These are phyloP conservation scores for Pseudomyrmex cubaensis DNA, from an alignment of 1,140 invertebrate genomes.

Conservation along the genomic window DNA sequence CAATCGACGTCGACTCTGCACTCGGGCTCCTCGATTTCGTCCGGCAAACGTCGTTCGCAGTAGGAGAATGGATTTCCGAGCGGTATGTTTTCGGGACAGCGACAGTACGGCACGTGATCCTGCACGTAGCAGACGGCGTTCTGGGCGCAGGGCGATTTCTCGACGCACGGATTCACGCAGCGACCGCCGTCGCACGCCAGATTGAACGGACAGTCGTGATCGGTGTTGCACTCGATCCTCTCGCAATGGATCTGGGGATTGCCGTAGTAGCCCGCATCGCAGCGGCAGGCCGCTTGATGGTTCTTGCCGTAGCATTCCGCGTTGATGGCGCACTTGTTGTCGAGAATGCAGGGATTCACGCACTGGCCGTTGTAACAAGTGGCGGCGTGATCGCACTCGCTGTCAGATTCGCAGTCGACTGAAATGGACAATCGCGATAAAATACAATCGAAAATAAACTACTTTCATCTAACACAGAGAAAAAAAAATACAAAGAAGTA, in stretches of 20 bases:
- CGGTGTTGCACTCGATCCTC: conserved; percentile 91
- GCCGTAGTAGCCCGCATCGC: conserved; percentile 89
- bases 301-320: conserved; percentile 92
- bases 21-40: conserved; percentile 87
- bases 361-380: conserved; percentile 94
- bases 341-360: conserved; percentile 91
- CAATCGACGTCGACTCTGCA: conserved; percentile 93
- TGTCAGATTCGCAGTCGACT: conserved; percentile 93
- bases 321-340: conserved; percentile 92
- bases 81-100: conserved; percentile 91
- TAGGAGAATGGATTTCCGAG: conserved; percentile 92
- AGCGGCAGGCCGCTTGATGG: conserved; percentile 91
- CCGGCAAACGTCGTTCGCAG: conserved; percentile 87
- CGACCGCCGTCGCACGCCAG: conserved; percentile 89
- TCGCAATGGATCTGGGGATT: conserved; percentile 92
- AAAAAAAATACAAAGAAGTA: too few species aligned
- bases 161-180: conserved; percentile 91
- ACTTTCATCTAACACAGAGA: too few species aligned
- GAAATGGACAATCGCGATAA: conserved; percentile 38
- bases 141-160: conserved; percentile 89
- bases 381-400: conserved; percentile 91
- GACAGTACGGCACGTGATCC: conserved; percentile 91
- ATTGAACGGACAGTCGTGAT: conserved; percentile 91
- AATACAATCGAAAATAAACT: background rate
- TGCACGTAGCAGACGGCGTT: conserved; percentile 92